Evolutionary conservation across 2,888 invertebrate genomes (phyloP).

Genomic region (Acronicta alni): DNA sequence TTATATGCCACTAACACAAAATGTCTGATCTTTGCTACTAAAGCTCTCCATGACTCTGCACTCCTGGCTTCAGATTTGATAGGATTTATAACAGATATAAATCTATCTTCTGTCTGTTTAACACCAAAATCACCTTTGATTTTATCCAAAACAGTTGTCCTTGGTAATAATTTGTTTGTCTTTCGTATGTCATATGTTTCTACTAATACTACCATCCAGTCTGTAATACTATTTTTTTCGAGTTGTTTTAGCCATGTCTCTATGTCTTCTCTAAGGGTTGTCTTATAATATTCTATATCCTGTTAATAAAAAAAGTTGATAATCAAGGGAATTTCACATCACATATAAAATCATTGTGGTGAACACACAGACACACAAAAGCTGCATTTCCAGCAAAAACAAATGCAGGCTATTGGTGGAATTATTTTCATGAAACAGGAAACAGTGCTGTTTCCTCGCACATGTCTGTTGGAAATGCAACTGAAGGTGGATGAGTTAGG

Average conservation of each 20-base stretch:
- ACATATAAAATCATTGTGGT: too few species aligned
- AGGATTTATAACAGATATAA: constrained; percentile 97
- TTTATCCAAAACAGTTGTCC: constrained; percentile 98
- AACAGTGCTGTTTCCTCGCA: too few species aligned
- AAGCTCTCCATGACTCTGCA: constrained; percentile 96
- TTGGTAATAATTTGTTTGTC: constrained; percentile 96
- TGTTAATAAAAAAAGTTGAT: constrained; percentile 70
- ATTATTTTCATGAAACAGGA: too few species aligned
- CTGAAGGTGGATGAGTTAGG: too few species aligned
- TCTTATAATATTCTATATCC: constrained; percentile 98
- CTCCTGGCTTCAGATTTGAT: constrained; percentile 96
- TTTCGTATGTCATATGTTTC: constrained; percentile 97
- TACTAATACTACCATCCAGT: constrained; percentile 98
- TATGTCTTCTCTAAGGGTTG: constrained; percentile 96
- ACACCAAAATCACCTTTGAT: constrained; percentile 97
- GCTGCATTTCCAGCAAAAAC: too few species aligned
- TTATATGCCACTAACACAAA: constrained; percentile 96
- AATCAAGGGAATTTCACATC: too few species aligned
- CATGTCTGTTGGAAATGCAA: too few species aligned
- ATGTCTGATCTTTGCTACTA: constrained; percentile 95
- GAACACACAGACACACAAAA: too few species aligned
- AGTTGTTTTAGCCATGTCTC: constrained; percentile 96
- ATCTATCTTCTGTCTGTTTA: constrained; percentile 95
- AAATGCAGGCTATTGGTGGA: too few species aligned
- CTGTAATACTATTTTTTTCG: constrained; percentile 92